Evolutionary conservation across 2,797 vertebrate genomes (phyloP), one percentile per base, ranked within the genome.

Genomic region (Cirrhinus molitorella): DNA sequence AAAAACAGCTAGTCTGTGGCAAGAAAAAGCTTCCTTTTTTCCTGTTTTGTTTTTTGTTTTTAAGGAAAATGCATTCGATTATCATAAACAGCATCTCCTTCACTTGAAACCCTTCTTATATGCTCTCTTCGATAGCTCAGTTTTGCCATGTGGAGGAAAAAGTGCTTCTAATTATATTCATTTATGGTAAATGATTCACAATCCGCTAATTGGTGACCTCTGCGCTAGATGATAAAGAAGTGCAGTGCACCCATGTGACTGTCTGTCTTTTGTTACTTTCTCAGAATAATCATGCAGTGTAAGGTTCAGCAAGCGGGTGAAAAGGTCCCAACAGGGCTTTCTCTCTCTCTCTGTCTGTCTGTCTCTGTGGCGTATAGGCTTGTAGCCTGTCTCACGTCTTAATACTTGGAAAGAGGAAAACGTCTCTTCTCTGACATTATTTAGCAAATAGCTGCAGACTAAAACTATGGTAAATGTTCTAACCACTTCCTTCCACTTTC

Each of bases 111-210:
- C 34, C 0, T 7, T 51, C 53, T 55, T 4, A 4, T 9, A 9
- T 53, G 28, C 49, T 73, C 19, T 72, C 5, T 73, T 51, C 31
- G 3, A 19, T 53, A 40, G 51, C 34, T 75, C 4, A 23, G 53
- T 57, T 75, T 57, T 34, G 34, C 31, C 13, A 12, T 23, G 34
- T 55, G 31, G 61, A 49, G 45, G 49, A 66, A 16, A 28, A 61
- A 68, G 11, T 79, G 45, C 19, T 49, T 71, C 4, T 59, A 17
- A 57, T 75, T 75, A 34, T 57, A 75, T 75, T 17, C 5, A 57
- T 57, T 57, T 75, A 75, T 75, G 51, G 51, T 75, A 40, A 57
- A 57, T 75, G 51, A 75, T 75, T 57, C 72, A 75, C 34, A 57
- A 57, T 57, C 31, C 2, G 4, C 53, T 25, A 57, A 75, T 23